Evolutionary conservation across 2,113 vertebrate genomes (phyloP), one percentile per base, ranked within the genome.

Genomic region (Emydocephalus ijimae): DNA sequence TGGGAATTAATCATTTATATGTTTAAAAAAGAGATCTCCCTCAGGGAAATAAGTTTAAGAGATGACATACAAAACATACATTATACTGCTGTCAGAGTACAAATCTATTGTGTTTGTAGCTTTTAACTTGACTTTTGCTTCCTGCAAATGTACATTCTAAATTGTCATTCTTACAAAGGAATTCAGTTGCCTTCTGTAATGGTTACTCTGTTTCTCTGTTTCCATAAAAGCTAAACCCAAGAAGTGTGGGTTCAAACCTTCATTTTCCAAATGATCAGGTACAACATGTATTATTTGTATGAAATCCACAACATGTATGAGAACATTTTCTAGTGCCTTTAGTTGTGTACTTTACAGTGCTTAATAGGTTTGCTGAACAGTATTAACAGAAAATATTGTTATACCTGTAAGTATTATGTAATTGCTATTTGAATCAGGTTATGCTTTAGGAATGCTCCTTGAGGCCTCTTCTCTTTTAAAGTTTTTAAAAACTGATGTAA

Each of bases 391-490:
- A 88, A 61, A 89, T 94, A 88, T 90, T 94, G 54, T 90, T 85
- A 89, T 94, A 34, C 89, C 86, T 93, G 85, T 94, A 20, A 0
- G 89, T 95, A 92, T 90, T 94, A 45, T 57, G 56, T 91, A 85
- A 88, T 93, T 92, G 45, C 9, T 56, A 90, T 34, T 90, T 93
- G 45, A 52, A 93, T 57, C 89, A 26, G 61, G 56, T 10, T 87
- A 91, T 93, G 81, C 0, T 95, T 91, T 29, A 95, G 64, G 91
- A 93, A 94, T 92, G 93, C 89, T 93, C 94, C 87, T 96, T 52
- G 88, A 94, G 89, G 26, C 93, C 50, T 57, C 87, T 94, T 95
- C 88, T 3, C 0, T 91, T 95, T 94, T 94, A 92, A 15, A 21
- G 20, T 39, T 87, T 81, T 91, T 94, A 92, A 93, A 94, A 34